Evolutionary conservation across 2,888 invertebrate genomes (phyloP).

Genomic region (Auanema sp.): DNA sequence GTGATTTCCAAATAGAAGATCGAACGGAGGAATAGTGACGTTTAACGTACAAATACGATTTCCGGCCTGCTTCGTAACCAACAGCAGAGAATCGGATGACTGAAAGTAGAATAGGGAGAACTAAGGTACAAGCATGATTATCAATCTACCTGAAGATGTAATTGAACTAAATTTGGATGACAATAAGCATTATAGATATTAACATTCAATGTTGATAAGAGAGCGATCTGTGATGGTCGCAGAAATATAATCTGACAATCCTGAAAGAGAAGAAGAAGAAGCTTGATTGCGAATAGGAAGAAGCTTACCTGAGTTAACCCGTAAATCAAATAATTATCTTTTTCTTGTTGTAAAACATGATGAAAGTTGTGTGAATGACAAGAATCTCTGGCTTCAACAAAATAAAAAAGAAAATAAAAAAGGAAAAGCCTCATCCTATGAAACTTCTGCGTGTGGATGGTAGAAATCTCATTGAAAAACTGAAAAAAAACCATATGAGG

Average conservation of each 20-base stretch:
- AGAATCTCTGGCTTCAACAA: conserved; percentile 5
- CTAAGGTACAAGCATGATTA: neutral
- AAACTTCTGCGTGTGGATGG: conserved; percentile 6
- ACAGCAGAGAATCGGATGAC: conserved; percentile 29
- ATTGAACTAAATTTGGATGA: conserved; percentile 45
- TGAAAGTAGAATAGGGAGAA: conserved; percentile 11
- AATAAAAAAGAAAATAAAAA: conserved; percentile 9
- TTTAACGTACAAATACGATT: conserved; percentile 56
- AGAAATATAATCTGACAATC: conserved; percentile 55
- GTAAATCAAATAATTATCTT: conserved; percentile 34
- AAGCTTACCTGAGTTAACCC: conserved; percentile 35
- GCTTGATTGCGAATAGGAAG: neutral
- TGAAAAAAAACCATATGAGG: conserved; percentile 11
- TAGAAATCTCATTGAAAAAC: conserved; percentile 2
- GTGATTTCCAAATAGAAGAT: conserved; percentile 44
- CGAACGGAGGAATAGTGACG: conserved; percentile 48
- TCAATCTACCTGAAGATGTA: conserved; percentile 41
- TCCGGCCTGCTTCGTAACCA: conserved; percentile 36
- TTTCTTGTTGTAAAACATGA: conserved; percentile 20
- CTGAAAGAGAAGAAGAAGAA: conserved; percentile 23
- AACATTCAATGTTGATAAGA: conserved; percentile 32
- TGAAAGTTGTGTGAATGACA: conserved; percentile 27
- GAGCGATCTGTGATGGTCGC: conserved; percentile 44
- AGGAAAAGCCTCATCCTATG: conserved; percentile 16
- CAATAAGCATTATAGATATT: conserved; percentile 43